phyloP scores from a whole-genome alignment of 2,113 vertebrate species.

The Catharus bicknelli region DNA sequence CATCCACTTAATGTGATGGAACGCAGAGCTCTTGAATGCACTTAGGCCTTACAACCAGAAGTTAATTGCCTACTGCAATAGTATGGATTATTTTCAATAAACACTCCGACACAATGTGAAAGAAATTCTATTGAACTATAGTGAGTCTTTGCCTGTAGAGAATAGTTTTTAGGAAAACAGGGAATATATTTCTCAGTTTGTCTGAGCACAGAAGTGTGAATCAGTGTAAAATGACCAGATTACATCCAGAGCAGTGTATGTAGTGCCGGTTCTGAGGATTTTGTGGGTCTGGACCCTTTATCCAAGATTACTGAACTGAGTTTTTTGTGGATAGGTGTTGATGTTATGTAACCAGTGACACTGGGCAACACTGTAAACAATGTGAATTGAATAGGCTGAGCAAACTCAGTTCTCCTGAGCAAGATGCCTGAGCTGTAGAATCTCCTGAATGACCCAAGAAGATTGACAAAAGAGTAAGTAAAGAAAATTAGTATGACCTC shows the following conservation, averaged over 20 bases:
- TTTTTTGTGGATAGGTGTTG: not conserved
- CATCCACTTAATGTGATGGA: not conserved
- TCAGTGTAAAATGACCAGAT: not conserved
- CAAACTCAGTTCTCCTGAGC: not conserved
- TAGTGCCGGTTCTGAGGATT: not conserved
- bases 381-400: not conserved
- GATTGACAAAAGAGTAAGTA: not conserved
- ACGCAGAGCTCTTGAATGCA: not conserved
- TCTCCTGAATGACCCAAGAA: not conserved
- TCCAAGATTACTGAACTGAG: not conserved
- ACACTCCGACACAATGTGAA: not conserved
- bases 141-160: not conserved
- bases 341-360: not conserved
- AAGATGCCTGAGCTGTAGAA: not conserved
- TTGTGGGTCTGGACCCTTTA: not conserved
- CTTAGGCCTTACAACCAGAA: not conserved
- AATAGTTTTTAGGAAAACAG: not conserved
- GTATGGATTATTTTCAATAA: not conserved
- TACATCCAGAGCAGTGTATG: not conserved
- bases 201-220: not conserved
- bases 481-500: not conserved
- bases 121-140: not conserved
- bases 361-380: not conserved
- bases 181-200: not conserved
- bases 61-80: not conserved